Evolutionary conservation across 2,888 invertebrate species (phyloP), one percentile per base, ranked within the genome.

Genomic region (Papilio gigon): DNA sequence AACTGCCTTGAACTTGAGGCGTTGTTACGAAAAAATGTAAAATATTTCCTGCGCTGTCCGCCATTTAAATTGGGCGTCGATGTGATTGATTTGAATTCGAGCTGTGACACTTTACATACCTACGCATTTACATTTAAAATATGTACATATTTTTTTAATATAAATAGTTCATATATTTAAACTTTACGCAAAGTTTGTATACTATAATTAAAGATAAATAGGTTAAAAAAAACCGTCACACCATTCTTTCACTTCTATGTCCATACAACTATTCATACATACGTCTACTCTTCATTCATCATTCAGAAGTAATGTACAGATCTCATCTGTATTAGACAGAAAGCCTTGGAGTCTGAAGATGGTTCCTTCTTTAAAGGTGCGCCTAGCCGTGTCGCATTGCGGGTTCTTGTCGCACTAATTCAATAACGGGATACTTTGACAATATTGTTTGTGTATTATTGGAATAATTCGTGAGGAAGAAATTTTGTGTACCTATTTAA

Each of bases 1-100:
- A 66, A 66, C 67, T 35, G 67, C 71, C 72, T 71, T 71, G 72
- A 72, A 71, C 71, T 70, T 50, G 37, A 50, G 60, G 47, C 37
- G 40, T 50, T 50, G 63, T n/a, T 69, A 65, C 61, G 27, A 62
- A 67, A 67, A 67, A 61, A 61, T 62, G 37, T 62, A 27, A 53
- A 67, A 67, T 61, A 62, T 67, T 67, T 67, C 67, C 53, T 50
- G 61, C 17, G 50, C 27, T 8, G 44, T 44, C 35, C 35, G 37
- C 20, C 50, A 50, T 66, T 66, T 27, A 44, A 42, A 59, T 58
- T 66, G 20, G 42, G 33, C 44, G 35, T 6, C 44, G 35, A 9
- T 30, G 22, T 47, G 30, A 67, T 61, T 53, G 50, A 67, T 61
- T 61, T 3, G 47, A 67, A 44, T 37, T 12, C 37, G 40, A 30